Percentiles rank a stretch among this genome's conserved stretches.
phyloP scores from a whole-genome alignment of 2,888 invertebrate species.

The Automeris io region DNA sequence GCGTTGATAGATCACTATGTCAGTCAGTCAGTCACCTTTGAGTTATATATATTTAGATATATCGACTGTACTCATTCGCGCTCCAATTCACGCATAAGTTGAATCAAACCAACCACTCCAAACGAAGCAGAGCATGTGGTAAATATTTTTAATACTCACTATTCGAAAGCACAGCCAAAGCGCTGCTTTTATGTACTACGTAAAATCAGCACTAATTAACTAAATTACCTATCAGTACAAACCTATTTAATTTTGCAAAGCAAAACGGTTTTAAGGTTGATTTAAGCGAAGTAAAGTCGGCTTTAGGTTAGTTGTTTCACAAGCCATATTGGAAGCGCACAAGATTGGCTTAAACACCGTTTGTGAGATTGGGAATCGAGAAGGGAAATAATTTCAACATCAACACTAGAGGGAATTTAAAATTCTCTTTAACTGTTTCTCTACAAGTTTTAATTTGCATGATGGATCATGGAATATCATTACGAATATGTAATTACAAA shows the following conservation, averaged over 20 bases:
- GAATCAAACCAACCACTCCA: constrained; percentile 7
- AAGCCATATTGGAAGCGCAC: neutral
- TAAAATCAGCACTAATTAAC: constrained; percentile 43
- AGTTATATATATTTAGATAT: too few relatives aligned
- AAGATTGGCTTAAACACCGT: neutral
- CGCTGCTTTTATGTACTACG: constrained; percentile 2
- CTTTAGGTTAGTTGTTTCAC: neutral
- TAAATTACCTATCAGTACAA: constrained; percentile 37
- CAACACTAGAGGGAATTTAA: neutral
- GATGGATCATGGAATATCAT: too few relatives aligned
- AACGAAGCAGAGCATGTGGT: neutral
- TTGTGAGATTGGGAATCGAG: neutral
- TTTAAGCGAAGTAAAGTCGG: neutral
- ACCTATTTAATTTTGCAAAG: constrained; percentile 10
- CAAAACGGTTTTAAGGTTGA: neutral
- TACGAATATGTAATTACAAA: too few relatives aligned
- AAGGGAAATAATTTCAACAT: neutral
- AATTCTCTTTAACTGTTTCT: neutral
- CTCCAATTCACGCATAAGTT: constrained; percentile 4
- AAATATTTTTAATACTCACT: constrained; percentile 6
- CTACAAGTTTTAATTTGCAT: neutral
- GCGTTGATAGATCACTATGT: too few relatives aligned
- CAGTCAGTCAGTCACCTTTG: too few relatives aligned
- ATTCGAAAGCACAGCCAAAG: constrained; percentile 4
- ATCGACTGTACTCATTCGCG: too few relatives aligned